These are phyloP conservation scores for Aethes cnicana DNA, from an alignment of 2,888 invertebrate genomes.

Conservation along the genomic window DNA sequence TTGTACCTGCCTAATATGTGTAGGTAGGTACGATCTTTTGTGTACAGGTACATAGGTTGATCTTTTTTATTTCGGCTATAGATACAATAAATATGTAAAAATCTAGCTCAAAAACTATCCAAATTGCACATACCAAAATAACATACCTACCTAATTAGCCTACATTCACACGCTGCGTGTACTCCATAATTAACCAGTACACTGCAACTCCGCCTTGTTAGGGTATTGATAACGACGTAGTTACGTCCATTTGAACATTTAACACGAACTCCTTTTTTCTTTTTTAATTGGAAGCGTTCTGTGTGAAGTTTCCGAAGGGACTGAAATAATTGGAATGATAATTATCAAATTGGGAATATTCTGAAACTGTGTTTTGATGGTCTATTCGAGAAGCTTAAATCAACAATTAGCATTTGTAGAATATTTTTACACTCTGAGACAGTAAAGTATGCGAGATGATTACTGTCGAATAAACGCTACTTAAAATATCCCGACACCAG, in stretches of 20 bases:
- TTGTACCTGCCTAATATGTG: no score
- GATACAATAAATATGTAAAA: not conserved
- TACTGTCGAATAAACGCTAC: no score
- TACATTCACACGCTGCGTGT: conserved; percentile 51
- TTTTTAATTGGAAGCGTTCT: conserved; percentile 61
- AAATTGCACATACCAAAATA: conserved; percentile 2
- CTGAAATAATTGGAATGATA: conserved; percentile 6
- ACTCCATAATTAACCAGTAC: conserved; percentile 57
- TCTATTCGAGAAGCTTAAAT: no score
- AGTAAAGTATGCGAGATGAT: no score
- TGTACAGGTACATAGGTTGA: not conserved
- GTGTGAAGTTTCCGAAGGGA: conserved; percentile 38
- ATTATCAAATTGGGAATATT: conserved; percentile 5
- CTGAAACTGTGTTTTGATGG: not conserved
- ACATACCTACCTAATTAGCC: conserved; percentile 20
- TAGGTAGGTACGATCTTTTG: no score
- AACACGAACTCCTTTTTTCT: conserved; percentile 58
- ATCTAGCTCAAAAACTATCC: conserved; percentile 1
- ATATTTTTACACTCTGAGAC: no score
- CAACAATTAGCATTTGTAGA: no score
- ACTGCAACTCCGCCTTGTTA: conserved; percentile 64
- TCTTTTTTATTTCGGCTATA: not conserved
- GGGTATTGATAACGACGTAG: conserved; percentile 70
- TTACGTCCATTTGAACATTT: conserved; percentile 68
- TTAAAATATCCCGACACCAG: no score